Conservation (phyloP, 2,113 vertebrate species). For the Thalassoma bifasciatum region DNA sequence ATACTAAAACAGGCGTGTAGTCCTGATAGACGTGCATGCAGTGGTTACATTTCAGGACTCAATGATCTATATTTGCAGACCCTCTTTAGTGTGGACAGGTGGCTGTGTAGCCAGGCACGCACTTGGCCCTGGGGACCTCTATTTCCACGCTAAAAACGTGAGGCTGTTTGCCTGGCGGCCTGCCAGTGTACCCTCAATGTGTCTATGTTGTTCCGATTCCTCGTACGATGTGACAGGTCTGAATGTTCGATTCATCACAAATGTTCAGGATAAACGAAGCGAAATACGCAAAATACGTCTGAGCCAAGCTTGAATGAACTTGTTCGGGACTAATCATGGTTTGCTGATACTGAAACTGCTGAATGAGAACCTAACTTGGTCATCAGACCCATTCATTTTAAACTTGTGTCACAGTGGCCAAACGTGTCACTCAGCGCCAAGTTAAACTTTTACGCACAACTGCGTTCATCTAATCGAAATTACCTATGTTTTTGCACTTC, state of each 20-base stretch:
- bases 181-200: background rate
- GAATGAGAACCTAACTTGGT: no score
- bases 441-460: background rate
- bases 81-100: slow-evolving; percentile 1
- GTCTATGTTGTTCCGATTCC: slow-evolving; percentile 6
- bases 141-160: background rate
- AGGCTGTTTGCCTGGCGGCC: background rate
- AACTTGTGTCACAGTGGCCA: background rate
- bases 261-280: no score
- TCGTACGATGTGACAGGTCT: slow-evolving; percentile 15
- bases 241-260: no score
- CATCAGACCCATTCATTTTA: no score
- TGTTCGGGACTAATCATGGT: background rate
- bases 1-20: no score
- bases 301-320: background rate
- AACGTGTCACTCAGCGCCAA: background rate
- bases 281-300: background rate
- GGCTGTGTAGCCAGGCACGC: background rate
- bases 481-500: no score
- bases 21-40: background rate
- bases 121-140: background rate
- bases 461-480: no score
- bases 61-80: no score
- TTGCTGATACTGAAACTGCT: no score
- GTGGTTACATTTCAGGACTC: no score